Evolutionary conservation across 2,113 vertebrate genomes (phyloP).

Genomic region (Paralichthys olivaceus): DNA sequence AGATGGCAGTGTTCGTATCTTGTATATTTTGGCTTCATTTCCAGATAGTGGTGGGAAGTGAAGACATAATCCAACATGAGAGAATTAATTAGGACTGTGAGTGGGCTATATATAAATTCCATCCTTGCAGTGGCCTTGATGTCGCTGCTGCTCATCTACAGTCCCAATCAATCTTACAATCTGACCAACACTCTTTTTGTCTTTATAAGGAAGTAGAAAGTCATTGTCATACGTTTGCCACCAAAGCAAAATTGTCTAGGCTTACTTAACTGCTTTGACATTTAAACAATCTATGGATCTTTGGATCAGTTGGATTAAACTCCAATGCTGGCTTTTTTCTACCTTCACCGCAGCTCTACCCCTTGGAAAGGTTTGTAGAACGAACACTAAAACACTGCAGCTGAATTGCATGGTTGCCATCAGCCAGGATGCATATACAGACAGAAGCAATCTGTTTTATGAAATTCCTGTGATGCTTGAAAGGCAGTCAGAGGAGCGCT

Average conservation of each 20-base stretch:
- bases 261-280: background rate
- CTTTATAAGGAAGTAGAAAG: too few relatives aligned
- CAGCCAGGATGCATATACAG: conserved; percentile 31
- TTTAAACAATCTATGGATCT: background rate
- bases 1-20: too few relatives aligned
- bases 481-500: conserved; percentile 18
- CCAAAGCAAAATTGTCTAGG: background rate
- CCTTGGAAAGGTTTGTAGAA: conserved; percentile 30
- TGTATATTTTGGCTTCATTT: too few relatives aligned
- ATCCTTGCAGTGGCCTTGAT: background rate
- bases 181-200: too few relatives aligned
- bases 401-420: conserved; percentile 11
- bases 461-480: conserved; percentile 42
- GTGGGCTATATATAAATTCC: too few relatives aligned
- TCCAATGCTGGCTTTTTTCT: conserved; percentile 7
- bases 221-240: too few relatives aligned
- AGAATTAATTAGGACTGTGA: too few relatives aligned
- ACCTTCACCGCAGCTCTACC: background rate
- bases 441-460: conserved; percentile 50
- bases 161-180: too few relatives aligned
- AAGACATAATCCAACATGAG: too few relatives aligned
- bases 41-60: too few relatives aligned
- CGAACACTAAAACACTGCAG: conserved; percentile 31
- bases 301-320: background rate
- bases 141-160: background rate